Evolutionary conservation across 2,888 invertebrate species (phyloP), one percentile per base, ranked within the genome.

Genomic region (Ditylenchus weischeri): DNA sequence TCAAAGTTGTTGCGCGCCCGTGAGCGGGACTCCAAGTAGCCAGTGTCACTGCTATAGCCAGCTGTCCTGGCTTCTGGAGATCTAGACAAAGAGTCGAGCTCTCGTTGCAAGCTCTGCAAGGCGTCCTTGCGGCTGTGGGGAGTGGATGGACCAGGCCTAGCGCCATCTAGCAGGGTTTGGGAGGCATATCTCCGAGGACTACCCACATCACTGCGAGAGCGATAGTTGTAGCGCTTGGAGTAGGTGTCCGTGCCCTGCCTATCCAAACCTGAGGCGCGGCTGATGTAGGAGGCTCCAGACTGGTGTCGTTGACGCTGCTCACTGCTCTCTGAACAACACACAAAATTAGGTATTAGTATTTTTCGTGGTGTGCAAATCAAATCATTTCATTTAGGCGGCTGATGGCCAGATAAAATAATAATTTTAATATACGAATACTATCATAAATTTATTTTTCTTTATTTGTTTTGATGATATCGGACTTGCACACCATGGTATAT

Each of bases 101-200:
- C 83, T 51, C 78, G 76, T 69, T 83, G 83, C 65, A 83, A 75
- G 7, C 78, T 78, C 70, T 79, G 78, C 61, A 83, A 73, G 35
- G 83, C 83, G 63, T 83, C 83, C 5, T 79, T 72, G 59, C 76
- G 75, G 48, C 76, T 75, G 62, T 80, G 76, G 0, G 81, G 81
- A n/a, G 82, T 82, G 61, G 75, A 71, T 18, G 83, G 83, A 7
- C 83, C 83, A 23, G 83, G 83, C 21, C 83, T 72, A 8, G 76
- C 74, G 35, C 82, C 83, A 71, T 83, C 83, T 35, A 83, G 70
- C 47, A 83, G 72, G 15, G 83, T 81, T 74, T 80, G 81, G 43
- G 77, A 77, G 49, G 79, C 81, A 70, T 81, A 82, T 19, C 81
- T 75, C 15, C 80, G 67, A 19, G 80, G 80, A 48, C 76, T 74